These are phyloP conservation scores for Mechanitis mazaeus DNA, from an alignment of 2,888 invertebrate genomes.

Conservation along the genomic window DNA sequence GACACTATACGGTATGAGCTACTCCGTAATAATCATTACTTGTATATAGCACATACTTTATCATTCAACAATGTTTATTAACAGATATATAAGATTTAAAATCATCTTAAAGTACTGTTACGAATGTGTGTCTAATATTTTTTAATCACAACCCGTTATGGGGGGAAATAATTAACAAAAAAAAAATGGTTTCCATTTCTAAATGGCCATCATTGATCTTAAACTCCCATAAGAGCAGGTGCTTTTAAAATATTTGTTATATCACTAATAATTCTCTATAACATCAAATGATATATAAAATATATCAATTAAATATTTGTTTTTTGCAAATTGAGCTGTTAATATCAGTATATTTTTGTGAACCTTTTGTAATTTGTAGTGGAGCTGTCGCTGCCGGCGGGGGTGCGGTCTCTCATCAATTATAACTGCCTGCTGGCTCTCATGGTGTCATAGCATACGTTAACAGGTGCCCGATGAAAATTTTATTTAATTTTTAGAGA, in stretches of 20 bases:
- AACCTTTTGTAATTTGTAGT: constrained; percentile 20
- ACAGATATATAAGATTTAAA: too few relatives aligned
- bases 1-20: constrained; percentile 39
- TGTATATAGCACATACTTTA: not conserved
- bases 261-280: not conserved
- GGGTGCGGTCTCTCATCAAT: constrained; percentile 59
- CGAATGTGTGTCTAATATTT: not conserved
- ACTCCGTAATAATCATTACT: constrained; percentile 27
- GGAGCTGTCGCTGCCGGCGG: constrained; percentile 45
- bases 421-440: constrained; percentile 36
- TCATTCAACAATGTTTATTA: too few relatives aligned
- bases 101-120: not conserved
- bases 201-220: too few relatives aligned
- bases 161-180: too few relatives aligned
- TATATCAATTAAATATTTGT: too few relatives aligned
- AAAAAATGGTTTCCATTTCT: too few relatives aligned
- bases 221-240: not conserved
- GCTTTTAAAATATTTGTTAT: not conserved
- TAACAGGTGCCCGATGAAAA: constrained; percentile 52
- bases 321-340: constrained; percentile 56
- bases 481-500: constrained; percentile 30
- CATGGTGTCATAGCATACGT: constrained; percentile 38
- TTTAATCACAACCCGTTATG: not conserved
- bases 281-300: not conserved
- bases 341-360: too few relatives aligned